Conservation (phyloP, 2,113 vertebrate species). For the Cariama cristata region DNA sequence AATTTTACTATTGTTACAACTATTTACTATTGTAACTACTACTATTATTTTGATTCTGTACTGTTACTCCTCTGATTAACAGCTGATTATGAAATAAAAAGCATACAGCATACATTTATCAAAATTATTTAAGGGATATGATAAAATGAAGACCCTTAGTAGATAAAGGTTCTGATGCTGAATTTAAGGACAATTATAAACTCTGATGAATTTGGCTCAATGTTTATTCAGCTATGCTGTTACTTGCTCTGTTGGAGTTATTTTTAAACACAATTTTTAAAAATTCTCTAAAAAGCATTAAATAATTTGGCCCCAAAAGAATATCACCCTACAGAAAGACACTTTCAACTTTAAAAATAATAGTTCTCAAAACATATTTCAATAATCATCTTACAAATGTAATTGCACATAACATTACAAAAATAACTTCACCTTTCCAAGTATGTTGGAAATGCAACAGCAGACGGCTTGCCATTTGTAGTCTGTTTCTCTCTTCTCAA, state of each 20-base stretch:
- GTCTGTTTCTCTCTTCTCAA: background rate
- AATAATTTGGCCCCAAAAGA: background rate
- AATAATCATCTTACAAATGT: background rate
- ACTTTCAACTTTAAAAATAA: background rate
- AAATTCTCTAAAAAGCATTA: background rate
- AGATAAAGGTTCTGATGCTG: background rate
- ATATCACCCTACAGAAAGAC: background rate
- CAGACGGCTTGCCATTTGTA: background rate
- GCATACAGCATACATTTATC: background rate
- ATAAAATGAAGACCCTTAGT: background rate
- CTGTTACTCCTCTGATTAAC: background rate
- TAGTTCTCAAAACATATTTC: background rate
- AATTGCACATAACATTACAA: background rate
- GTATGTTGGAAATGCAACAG: background rate
- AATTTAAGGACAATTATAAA: background rate
- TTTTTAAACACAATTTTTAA: background rate
- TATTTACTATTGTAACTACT: background rate
- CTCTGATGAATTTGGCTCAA: background rate
- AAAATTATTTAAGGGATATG: background rate
- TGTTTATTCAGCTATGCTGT: background rate
- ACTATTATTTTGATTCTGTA: background rate
- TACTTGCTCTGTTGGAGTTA: background rate
- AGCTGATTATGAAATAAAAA: background rate
- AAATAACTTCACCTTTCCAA: background rate
- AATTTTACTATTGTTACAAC: background rate